Evolutionary conservation across 2,888 invertebrate species (phyloP), one percentile per base, ranked within the genome.

Genomic region (Elegia similella): DNA sequence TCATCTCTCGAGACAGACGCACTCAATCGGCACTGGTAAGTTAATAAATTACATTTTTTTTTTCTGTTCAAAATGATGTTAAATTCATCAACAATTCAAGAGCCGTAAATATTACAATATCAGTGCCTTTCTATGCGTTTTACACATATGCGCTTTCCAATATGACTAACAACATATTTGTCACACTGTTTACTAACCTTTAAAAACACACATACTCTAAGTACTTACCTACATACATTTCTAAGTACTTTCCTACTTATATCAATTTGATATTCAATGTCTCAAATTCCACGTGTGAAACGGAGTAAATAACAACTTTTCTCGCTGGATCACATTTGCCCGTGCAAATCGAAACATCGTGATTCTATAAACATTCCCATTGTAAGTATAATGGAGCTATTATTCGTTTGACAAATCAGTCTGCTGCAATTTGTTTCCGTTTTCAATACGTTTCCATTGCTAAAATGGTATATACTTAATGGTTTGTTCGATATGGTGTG

Each of bases 1-100:
- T 90, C 91, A 58, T 89, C 90, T 57, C 84, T 88, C 38, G 92
- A 92, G 79, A 89, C 91, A 70, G 91, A 90, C 64, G 90, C 92
- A 70, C 87, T 92, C 67, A 92, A 92, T 76, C 82, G 87, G 67
- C 92, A 89, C 70, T 89, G 89, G 88, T 90, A 72, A 87, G 90
- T 88, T 69, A 60, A 57, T 34, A 48, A 34, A 8, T 13, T 34
- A 12, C 16, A 17, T 3, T n/a, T 50, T 50, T 50, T 32, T 34
- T 16, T 34, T 16, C 34, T 10, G 17, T 44, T 16, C 17, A 44
- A 10, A 16, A 44, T 23, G 12, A 2, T 8, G 42, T 38, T 5
- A 38, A 34, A 34, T 34, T 34, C 12, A 34, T 34, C 8, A 10
- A 34, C 8, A 6, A 34, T 12, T 7, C 12, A 34, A 34, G 23